Evolutionary conservation across 1,140 invertebrate species (phyloP).

Genomic region (Hesperophylax magnus): DNA sequence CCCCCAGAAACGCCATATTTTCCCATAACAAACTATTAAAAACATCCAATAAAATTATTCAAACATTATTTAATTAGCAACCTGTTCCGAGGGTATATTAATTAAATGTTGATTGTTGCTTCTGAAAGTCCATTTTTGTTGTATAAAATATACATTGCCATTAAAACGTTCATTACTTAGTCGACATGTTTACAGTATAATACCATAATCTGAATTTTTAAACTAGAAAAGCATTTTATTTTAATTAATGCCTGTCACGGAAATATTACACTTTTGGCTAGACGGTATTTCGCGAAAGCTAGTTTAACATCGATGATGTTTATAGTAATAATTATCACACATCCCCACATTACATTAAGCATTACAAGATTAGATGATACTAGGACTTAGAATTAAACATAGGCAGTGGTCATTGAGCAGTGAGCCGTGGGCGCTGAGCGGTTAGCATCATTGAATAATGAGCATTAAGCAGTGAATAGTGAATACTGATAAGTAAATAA

Average conservation of each 20-base stretch:
- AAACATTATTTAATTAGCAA: constrained; percentile 35
- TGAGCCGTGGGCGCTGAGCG: no score
- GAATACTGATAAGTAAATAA: no score
- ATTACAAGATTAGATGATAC: no score
- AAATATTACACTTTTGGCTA: constrained; percentile 1
- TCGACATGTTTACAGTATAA: constrained; percentile 11
- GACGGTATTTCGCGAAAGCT: no score
- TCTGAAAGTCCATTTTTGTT: constrained; percentile 24
- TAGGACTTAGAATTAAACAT: no score
- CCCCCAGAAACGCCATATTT: constrained; percentile 26
- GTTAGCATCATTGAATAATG: no score
- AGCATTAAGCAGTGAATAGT: no score
- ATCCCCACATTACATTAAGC: no score
- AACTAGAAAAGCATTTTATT: background rate
- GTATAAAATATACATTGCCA: constrained; percentile 35
- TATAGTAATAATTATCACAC: no score
- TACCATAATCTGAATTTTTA: background rate
- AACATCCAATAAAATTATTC: constrained; percentile 23
- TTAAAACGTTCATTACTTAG: constrained; percentile 9
- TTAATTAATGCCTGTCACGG: constrained; percentile 1
- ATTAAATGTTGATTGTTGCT: constrained; percentile 38
- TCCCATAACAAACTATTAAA: constrained; percentile 41
- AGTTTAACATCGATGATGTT: no score
- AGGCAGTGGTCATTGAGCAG: no score
- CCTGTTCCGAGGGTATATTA: constrained; percentile 19